A percentile compares a stretch with the other conserved stretches of the same genome.
Evolutionary conservation across 2,888 invertebrate species (phyloP).

Genomic region (Allolobophora icterica): DNA sequence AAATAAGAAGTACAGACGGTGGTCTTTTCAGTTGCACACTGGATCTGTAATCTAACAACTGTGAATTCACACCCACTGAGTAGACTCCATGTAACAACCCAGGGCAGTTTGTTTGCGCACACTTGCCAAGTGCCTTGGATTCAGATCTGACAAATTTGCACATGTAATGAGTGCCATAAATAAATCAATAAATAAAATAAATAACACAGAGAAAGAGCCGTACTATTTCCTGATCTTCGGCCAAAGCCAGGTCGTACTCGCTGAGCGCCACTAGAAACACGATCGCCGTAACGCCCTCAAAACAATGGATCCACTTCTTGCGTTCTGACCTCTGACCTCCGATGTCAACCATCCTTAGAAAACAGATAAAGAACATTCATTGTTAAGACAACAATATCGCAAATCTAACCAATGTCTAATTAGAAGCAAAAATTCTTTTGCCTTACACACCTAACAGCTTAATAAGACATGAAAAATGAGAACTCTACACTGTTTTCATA

Average conservation of each 20-base stretch:
- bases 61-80: too few relatives aligned
- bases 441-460: background rate
- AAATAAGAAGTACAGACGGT: too few relatives aligned
- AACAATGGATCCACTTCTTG: slow-evolving; percentile 93
- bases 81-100: too few relatives aligned
- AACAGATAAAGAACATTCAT: background rate
- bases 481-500: too few relatives aligned
- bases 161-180: background rate
- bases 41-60: too few relatives aligned
- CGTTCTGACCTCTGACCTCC: slow-evolving; percentile 90
- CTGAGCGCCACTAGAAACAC: slow-evolving; percentile 89
- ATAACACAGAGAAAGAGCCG: background rate
- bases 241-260: slow-evolving; percentile 84
- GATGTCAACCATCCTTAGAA: slow-evolving; percentile 84
- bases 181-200: background rate
- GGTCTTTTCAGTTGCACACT: too few relatives aligned
- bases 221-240: slow-evolving; percentile 73
- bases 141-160: too few relatives aligned
- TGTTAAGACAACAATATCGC: too few relatives aligned
- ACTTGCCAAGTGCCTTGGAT: background rate
- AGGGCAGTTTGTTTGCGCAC: background rate
- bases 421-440: background rate
- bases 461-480: too few relatives aligned
- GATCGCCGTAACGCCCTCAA: slow-evolving; percentile 89
- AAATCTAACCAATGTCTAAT: background rate